Conservation (phyloP, 2,113 vertebrate genomes). For the Cynopterus brachyotis region DNA sequence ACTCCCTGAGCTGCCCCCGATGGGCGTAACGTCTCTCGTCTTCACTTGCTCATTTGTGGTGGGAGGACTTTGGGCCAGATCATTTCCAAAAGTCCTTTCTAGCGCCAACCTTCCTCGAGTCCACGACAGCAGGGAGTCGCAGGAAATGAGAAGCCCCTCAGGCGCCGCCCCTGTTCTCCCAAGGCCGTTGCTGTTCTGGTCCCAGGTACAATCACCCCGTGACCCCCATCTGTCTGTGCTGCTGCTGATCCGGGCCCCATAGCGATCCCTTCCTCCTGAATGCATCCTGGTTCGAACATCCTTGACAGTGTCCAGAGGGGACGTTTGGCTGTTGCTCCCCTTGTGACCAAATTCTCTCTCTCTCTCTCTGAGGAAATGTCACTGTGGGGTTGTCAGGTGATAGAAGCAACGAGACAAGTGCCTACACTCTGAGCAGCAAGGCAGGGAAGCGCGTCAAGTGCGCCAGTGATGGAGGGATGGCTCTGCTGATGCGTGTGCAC, state of each 20-base stretch:
- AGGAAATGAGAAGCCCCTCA: not conserved
- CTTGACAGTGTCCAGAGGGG: not conserved
- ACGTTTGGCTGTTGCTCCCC: conserved; percentile 56
- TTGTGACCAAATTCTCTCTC: conserved; percentile 64
- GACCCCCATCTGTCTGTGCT: not conserved
- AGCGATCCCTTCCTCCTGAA: not conserved
- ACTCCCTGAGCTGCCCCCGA: not conserved
- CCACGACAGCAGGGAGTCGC: not conserved
- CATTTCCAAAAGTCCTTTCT: not conserved
- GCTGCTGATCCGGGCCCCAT: not conserved
- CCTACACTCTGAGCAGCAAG: not conserved
- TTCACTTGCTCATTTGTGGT: not conserved
- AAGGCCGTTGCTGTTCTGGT: not conserved
- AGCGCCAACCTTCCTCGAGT: not conserved
- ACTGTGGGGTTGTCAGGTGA: conserved; percentile 63
- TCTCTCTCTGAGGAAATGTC: conserved; percentile 67
- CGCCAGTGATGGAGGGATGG: conserved; percentile 58
- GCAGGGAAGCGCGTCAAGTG: not conserved
- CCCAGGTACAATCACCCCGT: not conserved
- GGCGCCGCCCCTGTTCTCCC: not conserved
- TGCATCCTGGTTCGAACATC: not conserved
- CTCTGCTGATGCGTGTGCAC: conserved; percentile 69
- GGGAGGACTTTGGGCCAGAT: not conserved
- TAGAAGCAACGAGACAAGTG: conserved; percentile 57
- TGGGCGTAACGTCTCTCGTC: not conserved